Conservation (phyloP, 2,888 invertebrate species). For the Linyphia triangularis region DNA sequence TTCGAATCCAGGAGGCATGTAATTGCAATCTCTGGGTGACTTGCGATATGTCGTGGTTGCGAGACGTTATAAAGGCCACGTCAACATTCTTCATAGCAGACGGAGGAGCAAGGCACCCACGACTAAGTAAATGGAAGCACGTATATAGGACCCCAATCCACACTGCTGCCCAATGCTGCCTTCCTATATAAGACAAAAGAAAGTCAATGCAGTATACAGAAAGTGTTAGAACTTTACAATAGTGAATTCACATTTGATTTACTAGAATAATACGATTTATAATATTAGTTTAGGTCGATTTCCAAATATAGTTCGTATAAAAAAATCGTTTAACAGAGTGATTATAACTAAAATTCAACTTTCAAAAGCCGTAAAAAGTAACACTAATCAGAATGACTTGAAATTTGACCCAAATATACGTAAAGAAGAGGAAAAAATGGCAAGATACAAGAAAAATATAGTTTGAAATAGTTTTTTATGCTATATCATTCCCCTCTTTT, state of each 20-base stretch:
- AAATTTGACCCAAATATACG: too few relatives aligned
- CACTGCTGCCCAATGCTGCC: conserved; percentile 69
- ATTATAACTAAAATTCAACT: too few relatives aligned
- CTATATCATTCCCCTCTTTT: too few relatives aligned
- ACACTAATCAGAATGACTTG: too few relatives aligned
- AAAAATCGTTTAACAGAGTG: too few relatives aligned
- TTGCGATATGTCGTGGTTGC: conserved; percentile 70
- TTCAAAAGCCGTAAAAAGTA: too few relatives aligned
- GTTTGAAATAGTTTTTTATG: too few relatives aligned
- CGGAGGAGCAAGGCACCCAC: conserved; percentile 73
- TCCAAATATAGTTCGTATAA: too few relatives aligned
- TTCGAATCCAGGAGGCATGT: conserved; percentile 64
- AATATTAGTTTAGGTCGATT: too few relatives aligned
- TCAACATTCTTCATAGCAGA: conserved; percentile 64
- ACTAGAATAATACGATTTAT: background rate
- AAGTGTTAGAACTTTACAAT: background rate
- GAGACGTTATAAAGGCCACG: conserved; percentile 59
- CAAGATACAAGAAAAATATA: too few relatives aligned
- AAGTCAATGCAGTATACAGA: background rate
- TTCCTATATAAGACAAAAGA: conserved; percentile 52
- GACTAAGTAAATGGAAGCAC: conserved; percentile 72
- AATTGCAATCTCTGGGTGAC: conserved; percentile 67
- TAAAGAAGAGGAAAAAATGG: too few relatives aligned
- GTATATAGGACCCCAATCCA: conserved; percentile 62
- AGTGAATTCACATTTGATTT: background rate